Base-by-base conservation (phyloP, 2,113 vertebrate genomes). In the Thamnophis sirtalis region DNA sequence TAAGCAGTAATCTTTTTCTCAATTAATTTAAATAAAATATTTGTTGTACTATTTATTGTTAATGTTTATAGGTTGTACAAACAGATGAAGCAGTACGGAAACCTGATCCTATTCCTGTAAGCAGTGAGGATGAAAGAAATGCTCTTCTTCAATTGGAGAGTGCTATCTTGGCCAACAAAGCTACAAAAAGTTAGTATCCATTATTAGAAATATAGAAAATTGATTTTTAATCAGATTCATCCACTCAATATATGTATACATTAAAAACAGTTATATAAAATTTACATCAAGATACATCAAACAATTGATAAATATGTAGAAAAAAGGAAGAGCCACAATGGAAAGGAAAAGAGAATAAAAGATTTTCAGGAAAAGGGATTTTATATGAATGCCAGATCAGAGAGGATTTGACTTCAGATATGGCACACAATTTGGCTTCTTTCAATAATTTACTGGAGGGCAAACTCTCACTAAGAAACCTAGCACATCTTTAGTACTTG, bases 41-140 rank as follows among this genome's bases (percentile, higher is more conserved):
- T 3, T 33, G 9, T 89, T 92, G 22, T 9, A 0, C 50, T 91
- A 88, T 33, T 84, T 33, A 22, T 54, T 93, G 86, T 1, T 0
- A 56, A 1, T 91, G 0, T 86, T 96, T 94, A n/a, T 94, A 99
- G 99, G 97, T 97, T 94, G 99, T 99, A 95, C 98, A 99, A 96
- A 99, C 99, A 0, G 99, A 99, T 93, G 99, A 99, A 96, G 96
- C 96, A 0, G 98, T 97, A 55, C 98, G 97, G 96, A 99, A 99
- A 95, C 98, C 99, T 1, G 98, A 99, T 93, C 98, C 98, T 56
- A 96, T 98, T 96, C 97, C 98, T 2, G 95, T 98, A 80, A 99
- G 98, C 97, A 99, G 98, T 89, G 98, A 99, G 94, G 99, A 99
- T 95, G 99, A 99, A 96, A 97, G 99, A 93, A 98, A 98, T 91